These are phyloP conservation scores for Pollenia labialis DNA, from an alignment of 2,888 invertebrate species.

Conservation along the genomic window DNA sequence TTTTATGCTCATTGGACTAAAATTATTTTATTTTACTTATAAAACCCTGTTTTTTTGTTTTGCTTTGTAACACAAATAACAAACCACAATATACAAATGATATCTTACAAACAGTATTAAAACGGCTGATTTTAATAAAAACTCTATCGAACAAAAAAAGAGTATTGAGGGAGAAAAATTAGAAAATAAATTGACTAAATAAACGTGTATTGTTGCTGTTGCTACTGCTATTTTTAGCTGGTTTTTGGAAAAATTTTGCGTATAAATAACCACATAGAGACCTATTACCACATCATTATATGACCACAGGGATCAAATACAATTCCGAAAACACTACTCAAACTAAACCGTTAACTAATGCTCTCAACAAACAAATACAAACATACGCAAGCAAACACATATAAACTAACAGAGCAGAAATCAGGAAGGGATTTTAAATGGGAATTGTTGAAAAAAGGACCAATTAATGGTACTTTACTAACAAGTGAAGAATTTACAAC, in stretches of 20 bases:
- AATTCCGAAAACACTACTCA: conserved; percentile 67
- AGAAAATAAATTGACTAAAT: conserved; percentile 42
- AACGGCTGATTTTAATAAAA: conserved; percentile 3
- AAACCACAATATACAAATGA: conserved; percentile 41
- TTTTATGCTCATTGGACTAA: conserved; percentile 34
- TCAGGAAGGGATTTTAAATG: background rate
- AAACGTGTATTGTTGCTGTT: conserved; percentile 29
- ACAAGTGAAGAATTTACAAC: too few species aligned
- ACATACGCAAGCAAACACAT: background rate
- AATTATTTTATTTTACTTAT: conserved; percentile 36
- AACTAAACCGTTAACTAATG: conserved; percentile 69
- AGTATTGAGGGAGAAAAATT: conserved; percentile 22
- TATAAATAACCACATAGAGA: conserved; percentile 74
- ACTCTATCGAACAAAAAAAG: conserved; percentile 19
- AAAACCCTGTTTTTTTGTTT: conserved; percentile 14
- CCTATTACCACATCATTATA: conserved; percentile 81
- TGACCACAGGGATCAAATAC: conserved; percentile 79
- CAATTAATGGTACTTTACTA: background rate
- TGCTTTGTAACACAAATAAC: background rate
- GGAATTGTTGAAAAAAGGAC: background rate
- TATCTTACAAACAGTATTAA: conserved; percentile 26
- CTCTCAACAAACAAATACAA: conserved; percentile 45
- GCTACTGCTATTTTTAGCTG: conserved; percentile 19
- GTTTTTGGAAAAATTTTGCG: conserved; percentile 60
- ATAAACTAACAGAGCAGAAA: background rate